phyloP scores from a whole-genome alignment of 2,113 vertebrate genomes.

The Romanogobio albipinnatus region DNA sequence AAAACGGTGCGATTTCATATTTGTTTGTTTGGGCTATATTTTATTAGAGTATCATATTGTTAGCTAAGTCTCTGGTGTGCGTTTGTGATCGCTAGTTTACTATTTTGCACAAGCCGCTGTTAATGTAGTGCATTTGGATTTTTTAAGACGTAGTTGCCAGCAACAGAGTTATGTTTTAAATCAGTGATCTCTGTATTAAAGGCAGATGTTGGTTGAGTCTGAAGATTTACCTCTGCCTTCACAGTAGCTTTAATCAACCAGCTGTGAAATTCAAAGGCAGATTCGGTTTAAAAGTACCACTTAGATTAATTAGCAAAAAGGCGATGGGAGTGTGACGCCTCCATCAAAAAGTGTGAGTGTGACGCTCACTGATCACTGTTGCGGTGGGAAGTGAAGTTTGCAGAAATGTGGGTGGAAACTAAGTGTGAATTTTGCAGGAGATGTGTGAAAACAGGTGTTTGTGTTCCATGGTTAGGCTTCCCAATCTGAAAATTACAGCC shows the following conservation, averaged over 20 bases:
- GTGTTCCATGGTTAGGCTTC: not conserved
- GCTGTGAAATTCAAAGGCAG: conserved; percentile 4
- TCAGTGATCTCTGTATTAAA: not conserved
- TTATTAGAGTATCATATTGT: not conserved
- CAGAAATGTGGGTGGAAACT: not conserved
- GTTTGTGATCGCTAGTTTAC: not conserved
- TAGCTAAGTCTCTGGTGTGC: too few species aligned
- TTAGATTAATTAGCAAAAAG: not conserved
- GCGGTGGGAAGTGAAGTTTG: not conserved
- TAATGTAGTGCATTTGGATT: not conserved
- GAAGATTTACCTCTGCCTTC: not conserved
- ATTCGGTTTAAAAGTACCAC: not conserved
- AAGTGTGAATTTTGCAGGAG: conserved; percentile 6
- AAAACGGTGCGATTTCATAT: not conserved
- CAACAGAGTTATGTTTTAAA: not conserved
- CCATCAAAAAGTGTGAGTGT: not conserved
- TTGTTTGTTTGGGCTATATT: not conserved
- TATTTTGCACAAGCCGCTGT: not conserved
- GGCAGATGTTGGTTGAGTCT: not conserved
- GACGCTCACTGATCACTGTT: not conserved
- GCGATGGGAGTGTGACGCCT: not conserved
- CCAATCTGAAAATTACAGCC: not conserved
- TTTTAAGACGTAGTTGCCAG: not conserved
- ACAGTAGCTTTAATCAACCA: not conserved
- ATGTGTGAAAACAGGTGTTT: conserved; percentile 12